These are phyloP conservation scores for Lucilia sericata DNA, from an alignment of 1,140 invertebrate genomes.

Conservation along the genomic window DNA sequence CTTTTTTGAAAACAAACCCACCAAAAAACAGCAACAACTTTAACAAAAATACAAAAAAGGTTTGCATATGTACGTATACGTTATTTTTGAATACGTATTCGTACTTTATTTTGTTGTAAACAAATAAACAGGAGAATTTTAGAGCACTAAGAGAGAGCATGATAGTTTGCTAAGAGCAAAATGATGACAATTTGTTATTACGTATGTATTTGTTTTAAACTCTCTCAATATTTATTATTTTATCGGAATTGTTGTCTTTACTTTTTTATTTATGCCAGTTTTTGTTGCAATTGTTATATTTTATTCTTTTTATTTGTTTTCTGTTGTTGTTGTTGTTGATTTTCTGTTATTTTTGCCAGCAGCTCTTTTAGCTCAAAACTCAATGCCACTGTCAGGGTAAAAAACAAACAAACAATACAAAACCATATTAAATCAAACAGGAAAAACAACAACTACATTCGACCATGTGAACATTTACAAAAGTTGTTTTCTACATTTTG, in stretches of 20 bases:
- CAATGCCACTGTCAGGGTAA: slow-evolving; percentile 42
- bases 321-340: not conserved
- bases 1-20: slow-evolving; percentile 23
- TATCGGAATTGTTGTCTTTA: not conserved
- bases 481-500: not conserved
- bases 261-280: not conserved
- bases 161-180: not conserved
- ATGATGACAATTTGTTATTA: not conserved
- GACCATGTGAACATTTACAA: slow-evolving; percentile 33
- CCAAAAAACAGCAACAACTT: not conserved
- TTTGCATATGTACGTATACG: not conserved
- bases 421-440: slow-evolving; percentile 49
- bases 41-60: too few relatives aligned
- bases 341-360: slow-evolving; percentile 3
- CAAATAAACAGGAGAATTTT: not conserved
- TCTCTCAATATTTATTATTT: not conserved
- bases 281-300: not conserved
- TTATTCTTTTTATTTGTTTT: not conserved
- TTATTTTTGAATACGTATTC: not conserved
- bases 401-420: slow-evolving; percentile 54
- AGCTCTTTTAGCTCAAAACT: not conserved
- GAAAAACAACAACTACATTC: not conserved
- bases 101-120: not conserved
- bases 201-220: too few relatives aligned
- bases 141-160: not conserved